Evolutionary conservation across 2,888 invertebrate genomes (phyloP), one percentile per base, ranked within the genome.

Genomic region (Hymenopus coronatus): DNA sequence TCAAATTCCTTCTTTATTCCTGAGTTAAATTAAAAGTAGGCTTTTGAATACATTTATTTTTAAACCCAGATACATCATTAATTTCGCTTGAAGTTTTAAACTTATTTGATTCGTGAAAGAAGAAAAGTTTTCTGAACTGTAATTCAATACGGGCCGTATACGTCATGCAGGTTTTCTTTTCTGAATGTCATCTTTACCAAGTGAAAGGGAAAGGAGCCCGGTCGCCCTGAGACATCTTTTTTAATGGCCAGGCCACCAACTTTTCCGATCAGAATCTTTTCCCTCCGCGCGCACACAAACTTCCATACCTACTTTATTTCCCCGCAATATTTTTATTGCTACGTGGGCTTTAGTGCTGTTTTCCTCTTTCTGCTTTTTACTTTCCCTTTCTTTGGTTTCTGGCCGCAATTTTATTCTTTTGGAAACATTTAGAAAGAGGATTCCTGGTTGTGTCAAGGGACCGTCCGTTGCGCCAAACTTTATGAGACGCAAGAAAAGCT

Each of bases 251-350:
- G 33, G 12, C 87, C 87, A 82, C 40, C 82, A 87, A 87, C 33
- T 86, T 87, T 82, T 87, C 87, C 87, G 87, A 87, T 87, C 87
- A 82, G 82, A 87, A 87, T 82, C 87, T 87, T n/a, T 81, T 14
- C 82, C 82, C 87, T 87, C 54, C 20, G 25, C 54, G 6, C 20
- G 25, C 54, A 14, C 25, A 70, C 54, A 70, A 70, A 70, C 54
- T 70, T 70, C 54, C 54, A 15, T 70, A 70, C 54, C 54, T 70
- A 70, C 54, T 70, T 70, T 70, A 25, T 70, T 70, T 70, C 54
- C 25, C 54, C 87, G 30, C 87, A 87, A 87, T 81, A 33, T 87
- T 46, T 86, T 87, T 87, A 87, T 87, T 87, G 40, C 82, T 87
- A 87, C 81, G 82, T n/a, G 81, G 33, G 33, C 82, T 33, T 87